A percentile compares a stretch with the other conserved stretches of the same genome.
Evolutionary conservation across 1,140 invertebrate genomes (phyloP).

Genomic region (Galleria mellonella): DNA sequence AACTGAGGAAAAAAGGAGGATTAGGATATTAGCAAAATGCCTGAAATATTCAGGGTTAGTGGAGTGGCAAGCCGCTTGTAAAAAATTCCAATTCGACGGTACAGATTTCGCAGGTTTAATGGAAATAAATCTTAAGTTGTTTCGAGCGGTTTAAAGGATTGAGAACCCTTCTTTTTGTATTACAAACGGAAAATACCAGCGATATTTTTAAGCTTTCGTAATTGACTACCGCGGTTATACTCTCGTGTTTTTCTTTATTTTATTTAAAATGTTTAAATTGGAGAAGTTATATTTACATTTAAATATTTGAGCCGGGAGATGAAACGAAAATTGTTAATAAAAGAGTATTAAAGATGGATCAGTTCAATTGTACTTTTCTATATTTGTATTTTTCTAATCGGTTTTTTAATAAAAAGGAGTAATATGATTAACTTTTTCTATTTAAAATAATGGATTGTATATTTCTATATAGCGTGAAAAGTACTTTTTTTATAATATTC

Average conservation of each 20-base stretch:
- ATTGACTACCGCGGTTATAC: constrained; percentile 54
- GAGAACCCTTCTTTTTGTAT: constrained; percentile 55
- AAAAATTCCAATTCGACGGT: constrained; percentile 35
- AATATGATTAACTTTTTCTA: too few relatives aligned
- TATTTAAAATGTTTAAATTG: constrained; percentile 30
- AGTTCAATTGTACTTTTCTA: constrained; percentile 14
- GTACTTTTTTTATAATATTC: too few relatives aligned
- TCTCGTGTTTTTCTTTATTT: constrained; percentile 39
- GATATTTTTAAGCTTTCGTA: constrained; percentile 66
- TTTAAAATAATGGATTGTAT: too few relatives aligned
- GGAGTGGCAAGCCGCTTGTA: constrained; percentile 55
- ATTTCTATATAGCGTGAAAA: too few relatives aligned
- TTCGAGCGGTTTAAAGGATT: constrained; percentile 63
- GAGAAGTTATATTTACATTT: constrained; percentile 58
- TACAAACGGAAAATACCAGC: constrained; percentile 50
- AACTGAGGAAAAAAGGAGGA: constrained; percentile 58
- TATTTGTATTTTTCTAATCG: too few relatives aligned
- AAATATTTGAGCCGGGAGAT: constrained; percentile 38
- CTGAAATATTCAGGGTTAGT: constrained; percentile 67
- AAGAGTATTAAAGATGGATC: constrained; percentile 32
- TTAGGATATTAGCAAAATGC: constrained; percentile 68
- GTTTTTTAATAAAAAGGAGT: too few relatives aligned
- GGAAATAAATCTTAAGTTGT: constrained; percentile 55
- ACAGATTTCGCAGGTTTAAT: constrained; percentile 50
- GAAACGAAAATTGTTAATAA: constrained; percentile 44